Evolutionary conservation across 1,140 invertebrate genomes (phyloP).

Genomic region (Brachionus manjavacas): DNA sequence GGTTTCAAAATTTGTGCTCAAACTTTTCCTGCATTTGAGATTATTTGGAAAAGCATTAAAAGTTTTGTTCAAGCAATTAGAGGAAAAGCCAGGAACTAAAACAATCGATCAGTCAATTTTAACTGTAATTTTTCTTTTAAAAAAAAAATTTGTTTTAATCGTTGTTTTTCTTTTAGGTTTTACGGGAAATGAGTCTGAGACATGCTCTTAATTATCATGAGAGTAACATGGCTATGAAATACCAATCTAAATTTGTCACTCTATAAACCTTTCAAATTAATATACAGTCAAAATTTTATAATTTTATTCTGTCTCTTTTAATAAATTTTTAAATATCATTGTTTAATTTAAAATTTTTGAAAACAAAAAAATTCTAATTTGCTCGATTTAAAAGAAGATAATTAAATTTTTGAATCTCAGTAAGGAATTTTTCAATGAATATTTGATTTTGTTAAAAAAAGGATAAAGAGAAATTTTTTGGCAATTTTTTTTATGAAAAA

Average conservation of each 20-base stretch:
- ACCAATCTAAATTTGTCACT: constrained; percentile 16
- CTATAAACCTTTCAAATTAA: background rate
- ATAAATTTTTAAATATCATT: background rate
- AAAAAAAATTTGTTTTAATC: background rate
- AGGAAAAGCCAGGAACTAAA: constrained; percentile 9
- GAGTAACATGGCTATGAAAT: background rate
- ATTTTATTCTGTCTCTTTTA: background rate
- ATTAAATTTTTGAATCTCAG: too few species aligned
- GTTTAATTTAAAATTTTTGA: too few species aligned
- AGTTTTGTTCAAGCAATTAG: constrained; percentile 10
- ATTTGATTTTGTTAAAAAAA: too few species aligned
- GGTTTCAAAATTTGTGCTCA: background rate
- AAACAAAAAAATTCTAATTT: too few species aligned
- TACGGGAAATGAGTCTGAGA: background rate
- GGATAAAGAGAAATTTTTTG: too few species aligned
- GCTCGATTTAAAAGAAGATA: too few species aligned
- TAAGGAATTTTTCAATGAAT: too few species aligned
- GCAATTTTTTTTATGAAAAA: too few species aligned
- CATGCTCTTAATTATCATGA: background rate
- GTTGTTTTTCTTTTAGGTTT: background rate
- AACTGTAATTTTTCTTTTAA: background rate
- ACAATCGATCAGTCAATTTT: constrained; percentile 19
- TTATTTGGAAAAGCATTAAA: constrained; percentile 22
- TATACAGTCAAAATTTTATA: background rate
- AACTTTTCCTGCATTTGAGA: constrained; percentile 6